Percentiles rank a stretch among this genome's conserved stretches.
phyloP scores from a whole-genome alignment of 2,797 vertebrate genomes.

The Enteromius fasciolatus region DNA sequence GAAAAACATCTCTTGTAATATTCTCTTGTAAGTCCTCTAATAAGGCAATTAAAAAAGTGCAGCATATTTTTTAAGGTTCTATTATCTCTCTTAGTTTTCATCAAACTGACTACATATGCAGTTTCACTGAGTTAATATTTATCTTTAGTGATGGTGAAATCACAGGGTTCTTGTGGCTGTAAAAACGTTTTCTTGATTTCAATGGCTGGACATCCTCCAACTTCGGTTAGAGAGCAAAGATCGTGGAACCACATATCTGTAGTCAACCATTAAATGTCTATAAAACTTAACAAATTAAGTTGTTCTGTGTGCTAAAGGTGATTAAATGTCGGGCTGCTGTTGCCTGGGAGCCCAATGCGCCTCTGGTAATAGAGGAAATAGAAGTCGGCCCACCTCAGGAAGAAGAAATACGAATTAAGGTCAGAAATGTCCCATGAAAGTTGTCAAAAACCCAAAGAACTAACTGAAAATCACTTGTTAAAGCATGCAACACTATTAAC shows the following conservation, averaged over 20 bases:
- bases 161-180: neutral
- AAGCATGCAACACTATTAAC: neutral
- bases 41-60: neutral
- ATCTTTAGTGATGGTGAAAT: slow-evolving; percentile 16
- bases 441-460: slow-evolving; percentile 9
- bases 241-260: neutral
- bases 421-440: slow-evolving; percentile 58
- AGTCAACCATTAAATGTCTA: neutral
- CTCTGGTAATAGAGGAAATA: slow-evolving; percentile 87
- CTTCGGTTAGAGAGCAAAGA: slow-evolving; percentile 4
- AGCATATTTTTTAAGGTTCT: neutral
- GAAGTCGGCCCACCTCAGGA: slow-evolving; percentile 87
- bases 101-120: neutral
- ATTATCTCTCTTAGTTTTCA: neutral
- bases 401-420: slow-evolving; percentile 90
- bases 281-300: neutral
- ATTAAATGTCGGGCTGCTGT: slow-evolving; percentile 92
- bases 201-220: slow-evolving; percentile 19
- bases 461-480: neutral
- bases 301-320: slow-evolving; percentile 73
- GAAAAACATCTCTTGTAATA: too few species aligned
- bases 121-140: slow-evolving; percentile 1
- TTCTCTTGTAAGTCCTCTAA: too few species aligned
- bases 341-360: slow-evolving; percentile 82
- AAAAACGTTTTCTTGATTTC: slow-evolving; percentile 11